Conservation (phyloP, 2,797 vertebrate species). For the Bradypus variegatus region DNA sequence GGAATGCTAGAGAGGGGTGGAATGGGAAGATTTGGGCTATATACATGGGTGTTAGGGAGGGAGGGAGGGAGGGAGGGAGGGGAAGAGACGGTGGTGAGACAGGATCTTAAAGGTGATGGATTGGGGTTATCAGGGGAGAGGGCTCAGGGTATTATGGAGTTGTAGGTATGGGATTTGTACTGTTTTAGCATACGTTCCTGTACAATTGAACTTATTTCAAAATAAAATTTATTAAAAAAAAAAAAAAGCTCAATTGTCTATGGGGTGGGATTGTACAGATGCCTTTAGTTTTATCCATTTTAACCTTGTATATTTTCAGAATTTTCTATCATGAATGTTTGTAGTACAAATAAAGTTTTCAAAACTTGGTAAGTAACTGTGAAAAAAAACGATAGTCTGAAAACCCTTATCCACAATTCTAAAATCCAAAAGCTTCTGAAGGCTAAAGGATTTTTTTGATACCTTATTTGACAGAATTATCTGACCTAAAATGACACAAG, state of each 20-base stretch:
- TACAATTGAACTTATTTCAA: no score
- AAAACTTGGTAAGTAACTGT: not conserved
- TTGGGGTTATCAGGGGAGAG: no score
- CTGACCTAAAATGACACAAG: constrained; percentile 42
- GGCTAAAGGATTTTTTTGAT: not conserved
- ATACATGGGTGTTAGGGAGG: no score
- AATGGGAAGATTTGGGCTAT: no score
- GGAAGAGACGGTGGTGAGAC: no score
- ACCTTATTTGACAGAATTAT: constrained; percentile 36
- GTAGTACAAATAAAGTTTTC: not conserved
- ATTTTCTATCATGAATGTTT: not conserved
- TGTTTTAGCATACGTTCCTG: no score
- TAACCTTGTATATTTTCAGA: not conserved
- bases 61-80: no score
- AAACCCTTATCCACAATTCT: not conserved
- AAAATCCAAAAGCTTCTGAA: constrained; percentile 18
- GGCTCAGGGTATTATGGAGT: no score
- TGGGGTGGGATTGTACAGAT: not conserved
- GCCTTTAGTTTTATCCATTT: not conserved
- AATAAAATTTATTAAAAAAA: no score
- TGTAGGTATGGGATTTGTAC: no score
- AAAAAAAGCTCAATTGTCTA: not conserved
- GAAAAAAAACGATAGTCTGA: not conserved
- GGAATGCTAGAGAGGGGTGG: no score
- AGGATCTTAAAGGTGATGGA: no score